Evolutionary conservation across 2,888 invertebrate species (phyloP).

Genomic region (Cabera pusaria): DNA sequence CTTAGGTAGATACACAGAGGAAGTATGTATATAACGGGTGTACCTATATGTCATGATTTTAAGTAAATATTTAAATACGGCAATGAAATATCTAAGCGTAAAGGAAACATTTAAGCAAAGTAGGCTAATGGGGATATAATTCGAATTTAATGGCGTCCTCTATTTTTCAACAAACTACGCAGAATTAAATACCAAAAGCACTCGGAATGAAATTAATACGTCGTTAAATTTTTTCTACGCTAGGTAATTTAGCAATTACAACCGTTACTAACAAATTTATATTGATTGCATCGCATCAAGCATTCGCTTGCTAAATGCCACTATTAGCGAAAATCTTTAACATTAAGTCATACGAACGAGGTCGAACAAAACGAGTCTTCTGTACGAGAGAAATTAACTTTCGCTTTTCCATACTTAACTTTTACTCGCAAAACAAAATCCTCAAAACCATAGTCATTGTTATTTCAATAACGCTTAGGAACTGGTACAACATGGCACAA

Average conservation of each 20-base stretch:
- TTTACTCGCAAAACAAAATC: conserved; percentile 34
- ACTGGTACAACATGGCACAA: conserved; percentile 46
- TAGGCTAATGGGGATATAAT: conserved; percentile 33
- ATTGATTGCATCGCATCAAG: conserved; percentile 13
- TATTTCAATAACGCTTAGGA: conserved; percentile 46
- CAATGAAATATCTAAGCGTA: conserved; percentile 13
- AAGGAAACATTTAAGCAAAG: conserved; percentile 24
- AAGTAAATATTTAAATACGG: conserved; percentile 5
- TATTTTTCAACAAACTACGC: conserved; percentile 19
- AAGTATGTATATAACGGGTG: too few species aligned
- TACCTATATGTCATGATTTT: too few species aligned
- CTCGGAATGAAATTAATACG: conserved; percentile 21
- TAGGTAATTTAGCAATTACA: conserved; percentile 12
- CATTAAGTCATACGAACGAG: conserved; percentile 22
- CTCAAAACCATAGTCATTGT: conserved; percentile 34
- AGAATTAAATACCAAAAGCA: conserved; percentile 16
- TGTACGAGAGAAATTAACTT: conserved; percentile 36
- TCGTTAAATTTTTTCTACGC: conserved; percentile 22
- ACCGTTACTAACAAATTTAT: conserved; percentile 11
- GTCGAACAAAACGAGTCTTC: conserved; percentile 32
- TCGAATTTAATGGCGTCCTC: conserved; percentile 29
- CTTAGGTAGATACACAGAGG: too few species aligned
- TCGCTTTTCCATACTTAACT: conserved; percentile 30
- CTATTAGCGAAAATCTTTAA: conserved; percentile 14
- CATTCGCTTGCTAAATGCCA: conserved; percentile 5